Evolutionary conservation across 2,797 vertebrate genomes (phyloP), one percentile per base, ranked within the genome.

Genomic region (Ataeniobius toweri): DNA sequence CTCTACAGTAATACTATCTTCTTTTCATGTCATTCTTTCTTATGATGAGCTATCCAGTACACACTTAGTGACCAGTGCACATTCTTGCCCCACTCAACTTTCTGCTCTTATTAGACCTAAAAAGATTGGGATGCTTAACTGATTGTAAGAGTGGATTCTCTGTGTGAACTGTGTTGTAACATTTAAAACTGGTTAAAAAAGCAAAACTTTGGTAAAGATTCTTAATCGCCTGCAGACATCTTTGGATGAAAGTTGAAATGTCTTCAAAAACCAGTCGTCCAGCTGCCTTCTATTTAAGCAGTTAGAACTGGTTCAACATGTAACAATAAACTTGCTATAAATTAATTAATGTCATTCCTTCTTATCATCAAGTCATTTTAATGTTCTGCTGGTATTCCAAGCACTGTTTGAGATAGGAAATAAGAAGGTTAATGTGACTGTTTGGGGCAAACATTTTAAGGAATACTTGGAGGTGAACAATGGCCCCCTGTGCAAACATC

Each of bases 391-490:
- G n/a, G 24, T 80, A 8, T 79, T 22, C 53, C 50, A 81, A 71
- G 77, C 56, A 53, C 55, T 59, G 24, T 1, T 31, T 2, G 0
- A 56, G 50, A 36, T 58, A 6, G 77, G 82, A 78, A 16, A 14
- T 22, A 72, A 56, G 51, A 72, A 88, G 48, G 73, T 78, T 16
- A 76, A 86, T 82, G 9, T 12, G 55, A 41, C 44, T 70, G 69
- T 78, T 81, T 82, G 78, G 59, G 36, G 31, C 31, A 55, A 79
- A 83, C 83, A 44, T 79, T 81, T 87, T 82, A 36, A 88, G 87
- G 85, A 83, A 53, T 73, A 39, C 83, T 89, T 92, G 80, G 91
- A 93, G 88, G 93, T 68, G 85, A 79, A 59, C 51, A 58, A 51
- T 26, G 63, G 6, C 50, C 84, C 83, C 68, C 46, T 70, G 75